Evolutionary conservation across 92 coral and sea anemone genomes (phyloP), one percentile per base, ranked within the genome.

Genomic region (Hydrozoanthus gracilis): DNA sequence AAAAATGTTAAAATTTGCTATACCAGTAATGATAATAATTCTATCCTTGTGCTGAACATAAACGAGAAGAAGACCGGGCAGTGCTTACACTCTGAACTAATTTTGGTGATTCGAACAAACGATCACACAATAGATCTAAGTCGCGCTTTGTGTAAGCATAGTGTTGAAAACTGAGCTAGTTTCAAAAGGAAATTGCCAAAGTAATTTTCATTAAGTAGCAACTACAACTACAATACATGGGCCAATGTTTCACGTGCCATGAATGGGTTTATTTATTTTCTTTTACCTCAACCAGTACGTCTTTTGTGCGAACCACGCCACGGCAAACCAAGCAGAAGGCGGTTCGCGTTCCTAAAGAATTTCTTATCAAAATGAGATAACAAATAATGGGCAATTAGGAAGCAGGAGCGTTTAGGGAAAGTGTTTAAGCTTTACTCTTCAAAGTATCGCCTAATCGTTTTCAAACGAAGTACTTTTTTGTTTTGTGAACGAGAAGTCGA

Each of bases 361-460:
- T 17, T 45, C 72, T 78, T 78, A 15, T 11, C 50, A 79, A 17
- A 66, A 62, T 46, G 45, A 13, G 12, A 49, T 79, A 13, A 9
- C 7, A 7, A 46, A 62, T 45, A 5, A 8, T 11, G 39, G 44
- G 12, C 18, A 44, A 16, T 47, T n/a, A 49, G 44, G 47, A 3
- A 15, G 71, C 71, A 65, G 46, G 48, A 65, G 65, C 74, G 27
- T 44, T 80, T 65, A 15, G 44, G 8, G 27, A 13, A 56, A 14
- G 51, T 39, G 49, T 11, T 17, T 52, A 62, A 18, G 20, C 73
- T 79, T 79, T 62, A 73, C 73, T 65, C 61, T 80, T 16, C 45
- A 54, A 64, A 64, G 16, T 47, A 64, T 80, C 51, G 74, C 85
- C 85, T 65, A 49, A 80, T 80, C 73, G 85, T 46, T 64, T 58